phyloP scores from a whole-genome alignment of 2,888 invertebrate species.

The Dione vanillae region DNA sequence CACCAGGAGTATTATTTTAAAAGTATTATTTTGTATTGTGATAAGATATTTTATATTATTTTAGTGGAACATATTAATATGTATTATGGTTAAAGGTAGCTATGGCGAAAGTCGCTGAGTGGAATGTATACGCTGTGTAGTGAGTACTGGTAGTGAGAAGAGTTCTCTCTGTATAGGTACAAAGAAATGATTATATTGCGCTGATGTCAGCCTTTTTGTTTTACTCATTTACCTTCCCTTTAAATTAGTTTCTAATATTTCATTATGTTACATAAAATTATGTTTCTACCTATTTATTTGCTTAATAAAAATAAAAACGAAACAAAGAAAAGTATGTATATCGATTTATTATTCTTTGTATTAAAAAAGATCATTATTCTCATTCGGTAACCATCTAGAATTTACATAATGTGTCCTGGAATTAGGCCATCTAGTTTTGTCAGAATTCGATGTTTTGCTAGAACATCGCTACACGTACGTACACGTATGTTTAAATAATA shows the following conservation, averaged over 20 bases:
- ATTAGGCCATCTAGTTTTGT: slow-evolving; percentile 64
- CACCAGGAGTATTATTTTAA: slow-evolving; percentile 78
- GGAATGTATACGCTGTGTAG: slow-evolving; percentile 78
- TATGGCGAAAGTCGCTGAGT: slow-evolving; percentile 69
- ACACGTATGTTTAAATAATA: background rate
- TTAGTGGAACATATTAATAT: slow-evolving; percentile 76
- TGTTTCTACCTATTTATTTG: background rate
- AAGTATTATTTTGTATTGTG: slow-evolving; percentile 81
- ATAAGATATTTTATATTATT: slow-evolving; percentile 79
- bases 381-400: slow-evolving; percentile 66
- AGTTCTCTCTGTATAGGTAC: slow-evolving; percentile 77
- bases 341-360: slow-evolving; percentile 19
- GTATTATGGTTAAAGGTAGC: slow-evolving; percentile 72
- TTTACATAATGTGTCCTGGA: slow-evolving; percentile 52
- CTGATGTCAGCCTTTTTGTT: slow-evolving; percentile 64
- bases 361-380: slow-evolving; percentile 34
- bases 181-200: slow-evolving; percentile 81
- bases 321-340: background rate
- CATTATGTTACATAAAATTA: no score
- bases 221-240: slow-evolving; percentile 48
- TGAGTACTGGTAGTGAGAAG: slow-evolving; percentile 70
- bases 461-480: slow-evolving; percentile 28
- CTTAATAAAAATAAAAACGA: background rate
- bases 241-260: background rate
- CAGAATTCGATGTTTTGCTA: slow-evolving; percentile 49